Conservation (phyloP, 2,113 vertebrate species). For the Bothrops jararaca region DNA sequence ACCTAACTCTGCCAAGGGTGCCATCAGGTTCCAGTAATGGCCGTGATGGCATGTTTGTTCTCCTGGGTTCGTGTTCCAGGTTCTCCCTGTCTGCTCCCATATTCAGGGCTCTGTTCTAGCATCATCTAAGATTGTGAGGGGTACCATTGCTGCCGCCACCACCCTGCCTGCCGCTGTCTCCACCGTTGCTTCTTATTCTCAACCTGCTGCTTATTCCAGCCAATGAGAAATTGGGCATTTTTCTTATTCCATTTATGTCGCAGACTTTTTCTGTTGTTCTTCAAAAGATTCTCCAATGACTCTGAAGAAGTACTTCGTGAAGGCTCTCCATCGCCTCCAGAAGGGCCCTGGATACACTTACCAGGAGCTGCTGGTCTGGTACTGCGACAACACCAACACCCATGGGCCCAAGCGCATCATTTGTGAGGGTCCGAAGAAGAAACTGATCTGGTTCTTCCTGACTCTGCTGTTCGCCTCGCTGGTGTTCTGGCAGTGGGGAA, state of each 20-base stretch:
- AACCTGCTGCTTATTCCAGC: neutral
- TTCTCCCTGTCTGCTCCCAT: neutral
- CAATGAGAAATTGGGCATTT: neutral
- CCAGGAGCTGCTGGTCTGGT: slow-evolving; percentile 81
- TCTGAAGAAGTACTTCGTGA: slow-evolving; percentile 68
- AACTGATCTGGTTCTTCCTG: slow-evolving; percentile 75
- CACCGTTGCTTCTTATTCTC: neutral
- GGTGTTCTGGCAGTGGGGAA: slow-evolving; percentile 80
- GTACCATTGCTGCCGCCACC: accelerated
- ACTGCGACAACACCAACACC: slow-evolving; percentile 82
- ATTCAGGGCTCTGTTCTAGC: neutral
- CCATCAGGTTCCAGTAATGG: neutral
- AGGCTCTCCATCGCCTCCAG: slow-evolving; percentile 76
- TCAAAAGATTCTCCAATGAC: slow-evolving; percentile 56
- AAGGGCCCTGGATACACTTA: slow-evolving; percentile 80
- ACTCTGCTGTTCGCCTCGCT: slow-evolving; percentile 73
- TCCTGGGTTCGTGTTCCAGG: neutral
- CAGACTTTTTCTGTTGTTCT: neutral
- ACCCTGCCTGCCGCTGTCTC: neutral
- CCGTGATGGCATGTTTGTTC: neutral
- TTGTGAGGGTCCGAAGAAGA: slow-evolving; percentile 80
- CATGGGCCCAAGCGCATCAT: slow-evolving; percentile 81
- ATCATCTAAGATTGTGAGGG: neutral
- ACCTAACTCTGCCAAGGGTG: neutral
- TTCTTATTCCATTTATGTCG: neutral